These are phyloP conservation scores for Actinia equina DNA, from an alignment of 64 coral and sea anemone species.

Conservation along the genomic window DNA sequence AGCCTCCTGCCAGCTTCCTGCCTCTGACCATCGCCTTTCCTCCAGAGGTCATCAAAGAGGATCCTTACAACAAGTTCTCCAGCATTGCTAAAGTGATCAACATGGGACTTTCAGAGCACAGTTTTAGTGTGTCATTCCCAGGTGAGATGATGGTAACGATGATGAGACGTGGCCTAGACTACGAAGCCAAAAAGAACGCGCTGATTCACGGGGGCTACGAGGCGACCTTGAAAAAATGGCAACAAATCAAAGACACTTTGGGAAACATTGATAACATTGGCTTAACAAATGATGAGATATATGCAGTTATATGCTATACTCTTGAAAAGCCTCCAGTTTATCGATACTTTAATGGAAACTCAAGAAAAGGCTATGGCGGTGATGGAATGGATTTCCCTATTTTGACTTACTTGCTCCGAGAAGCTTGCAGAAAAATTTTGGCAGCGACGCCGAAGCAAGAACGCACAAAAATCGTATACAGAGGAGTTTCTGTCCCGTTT, in stretches of 20 bases:
- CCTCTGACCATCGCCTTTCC: constrained; percentile 24
- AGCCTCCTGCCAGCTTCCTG: constrained; percentile 43
- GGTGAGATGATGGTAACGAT: constrained; percentile 76
- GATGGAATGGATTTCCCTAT: constrained; percentile 85
- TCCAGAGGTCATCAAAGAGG: not conserved
- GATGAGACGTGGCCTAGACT: constrained; percentile 57
- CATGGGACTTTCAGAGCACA: constrained; percentile 61
- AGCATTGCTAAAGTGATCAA: constrained; percentile 59
- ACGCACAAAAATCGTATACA: constrained; percentile 63
- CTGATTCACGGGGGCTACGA: constrained; percentile 62
- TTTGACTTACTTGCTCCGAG: constrained; percentile 63
- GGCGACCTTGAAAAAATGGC: constrained; percentile 58
- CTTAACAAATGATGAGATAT: constrained; percentile 60
- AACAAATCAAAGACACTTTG: constrained; percentile 29
- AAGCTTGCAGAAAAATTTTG: constrained; percentile 69
- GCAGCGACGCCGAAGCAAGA: constrained; percentile 51
- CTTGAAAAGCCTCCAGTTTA: constrained; percentile 74
- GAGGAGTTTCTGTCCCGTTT: constrained; percentile 34
- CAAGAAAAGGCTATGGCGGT: constrained; percentile 52
- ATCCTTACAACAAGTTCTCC: constrained; percentile 41
- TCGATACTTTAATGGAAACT: constrained; percentile 62
- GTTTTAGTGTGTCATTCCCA: constrained; percentile 61
- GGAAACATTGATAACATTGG: constrained; percentile 28
- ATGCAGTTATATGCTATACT: constrained; percentile 67
- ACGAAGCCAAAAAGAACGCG: constrained; percentile 77